phyloP scores from a whole-genome alignment of 1,140 invertebrate genomes.

The Aleiodes sp. region DNA sequence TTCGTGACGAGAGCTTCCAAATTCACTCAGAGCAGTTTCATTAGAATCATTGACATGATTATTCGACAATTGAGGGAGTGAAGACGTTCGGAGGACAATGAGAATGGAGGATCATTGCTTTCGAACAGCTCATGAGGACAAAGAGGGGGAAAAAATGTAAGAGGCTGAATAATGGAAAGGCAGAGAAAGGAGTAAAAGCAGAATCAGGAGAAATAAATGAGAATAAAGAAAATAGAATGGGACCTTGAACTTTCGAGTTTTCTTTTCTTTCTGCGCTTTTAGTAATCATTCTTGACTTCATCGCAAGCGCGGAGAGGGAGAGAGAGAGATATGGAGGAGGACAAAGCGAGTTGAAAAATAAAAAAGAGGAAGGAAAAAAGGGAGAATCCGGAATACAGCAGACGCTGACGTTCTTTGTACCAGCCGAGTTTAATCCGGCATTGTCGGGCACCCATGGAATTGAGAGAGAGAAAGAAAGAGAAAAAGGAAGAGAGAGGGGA shows the following conservation, averaged over 20 bases:
- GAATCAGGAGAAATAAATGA: constrained; percentile 40
- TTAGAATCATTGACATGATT: neutral
- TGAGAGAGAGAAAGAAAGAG: constrained; percentile 32
- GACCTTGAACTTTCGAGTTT: constrained; percentile 30
- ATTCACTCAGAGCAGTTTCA: neutral
- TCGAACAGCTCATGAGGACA: no score
- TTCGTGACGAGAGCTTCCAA: neutral
- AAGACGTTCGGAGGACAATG: no score
- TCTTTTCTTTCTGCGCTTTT: constrained; percentile 1
- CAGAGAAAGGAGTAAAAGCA: constrained; percentile 37
- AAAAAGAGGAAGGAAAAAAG: constrained; percentile 8
- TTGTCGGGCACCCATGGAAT: constrained; percentile 54
- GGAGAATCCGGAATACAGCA: neutral
- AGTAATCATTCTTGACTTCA: constrained; percentile 36
- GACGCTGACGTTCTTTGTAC: constrained; percentile 52
- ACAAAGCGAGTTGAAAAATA: constrained; percentile 14
- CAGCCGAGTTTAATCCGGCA: constrained; percentile 62
- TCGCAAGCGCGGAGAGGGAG: constrained; percentile 24
- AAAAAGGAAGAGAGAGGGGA: neutral
- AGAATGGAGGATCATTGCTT: no score
- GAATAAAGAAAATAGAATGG: neutral
- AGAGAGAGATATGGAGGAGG: neutral
- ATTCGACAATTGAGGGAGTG: neutral
- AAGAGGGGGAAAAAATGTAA: no score
- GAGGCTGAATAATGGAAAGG: no score